Evolutionary conservation across 2,888 invertebrate species (phyloP).

Genomic region (Rhogogaster chlorosoma): DNA sequence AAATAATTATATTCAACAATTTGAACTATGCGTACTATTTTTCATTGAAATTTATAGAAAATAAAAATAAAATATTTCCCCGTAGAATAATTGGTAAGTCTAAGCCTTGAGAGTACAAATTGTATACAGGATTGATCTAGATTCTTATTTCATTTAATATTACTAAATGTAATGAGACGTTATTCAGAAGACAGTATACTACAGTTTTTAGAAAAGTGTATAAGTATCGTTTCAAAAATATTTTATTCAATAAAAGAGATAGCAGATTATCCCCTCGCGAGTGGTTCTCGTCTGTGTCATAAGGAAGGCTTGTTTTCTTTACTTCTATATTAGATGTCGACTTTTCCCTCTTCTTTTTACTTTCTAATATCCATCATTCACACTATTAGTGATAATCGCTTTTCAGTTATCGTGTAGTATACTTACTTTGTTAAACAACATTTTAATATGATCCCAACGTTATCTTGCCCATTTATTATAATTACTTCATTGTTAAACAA

Average conservation of each 20-base stretch:
- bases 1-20: neutral
- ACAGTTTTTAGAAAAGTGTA: conserved; percentile 16
- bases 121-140: neutral
- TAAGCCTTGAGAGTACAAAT: neutral
- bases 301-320: neutral
- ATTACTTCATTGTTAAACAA: neutral
- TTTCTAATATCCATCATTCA: too few relatives aligned
- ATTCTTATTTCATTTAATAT: neutral
- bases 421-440: conserved; percentile 17
- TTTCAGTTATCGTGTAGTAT: neutral
- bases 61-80: neutral
- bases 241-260: neutral
- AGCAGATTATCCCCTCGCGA: neutral
- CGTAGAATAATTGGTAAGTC: neutral
- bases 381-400: neutral
- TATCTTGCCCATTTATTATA: neutral
- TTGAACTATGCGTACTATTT: neutral
- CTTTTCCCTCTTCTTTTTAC: neutral
- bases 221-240: conserved; percentile 17
- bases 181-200: conserved; percentile 22
- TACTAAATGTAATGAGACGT: neutral
- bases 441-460: conserved; percentile 24
- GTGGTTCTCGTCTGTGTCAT: neutral
- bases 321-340: neutral
- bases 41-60: neutral